Evolutionary conservation across 2,797 vertebrate genomes (phyloP).

Genomic region (Sylvilagus floridanus): DNA sequence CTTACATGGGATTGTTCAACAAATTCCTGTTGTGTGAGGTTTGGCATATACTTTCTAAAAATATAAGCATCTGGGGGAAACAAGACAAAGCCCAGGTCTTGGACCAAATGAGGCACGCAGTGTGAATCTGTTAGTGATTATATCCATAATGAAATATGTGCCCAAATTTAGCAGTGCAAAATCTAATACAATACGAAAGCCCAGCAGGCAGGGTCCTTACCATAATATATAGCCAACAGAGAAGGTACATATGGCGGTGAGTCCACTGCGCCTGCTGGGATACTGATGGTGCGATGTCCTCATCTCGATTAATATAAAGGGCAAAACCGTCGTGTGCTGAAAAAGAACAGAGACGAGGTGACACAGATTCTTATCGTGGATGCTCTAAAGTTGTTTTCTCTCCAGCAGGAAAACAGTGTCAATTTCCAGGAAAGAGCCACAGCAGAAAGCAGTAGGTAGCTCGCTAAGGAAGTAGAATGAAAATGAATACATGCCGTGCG

Average conservation of each 20-base stretch:
- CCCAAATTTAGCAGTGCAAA: constrained; percentile 87
- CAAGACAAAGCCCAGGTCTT: constrained; percentile 90
- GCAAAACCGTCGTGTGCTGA: constrained; percentile 98
- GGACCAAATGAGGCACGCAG: constrained; percentile 86
- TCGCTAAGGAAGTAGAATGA: not conserved
- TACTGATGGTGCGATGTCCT: constrained; percentile 96
- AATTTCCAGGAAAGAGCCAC: not conserved
- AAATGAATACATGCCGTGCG: not conserved
- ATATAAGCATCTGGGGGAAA: constrained; percentile 89
- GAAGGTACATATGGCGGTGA: constrained; percentile 93
- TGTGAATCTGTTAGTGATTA: constrained; percentile 88
- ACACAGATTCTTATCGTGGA: constrained; percentile 72
- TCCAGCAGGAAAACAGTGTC: constrained; percentile 13
- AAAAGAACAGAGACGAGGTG: constrained; percentile 82
- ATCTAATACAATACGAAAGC: constrained; percentile 82
- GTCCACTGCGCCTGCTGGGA: constrained; percentile 94
- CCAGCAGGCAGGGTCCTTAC: constrained; percentile 88
- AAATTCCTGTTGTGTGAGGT: constrained; percentile 90
- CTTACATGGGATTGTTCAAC: constrained; percentile 89
- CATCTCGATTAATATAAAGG: constrained; percentile 99
- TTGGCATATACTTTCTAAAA: constrained; percentile 89
- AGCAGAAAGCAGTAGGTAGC: not conserved
- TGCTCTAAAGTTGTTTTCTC: constrained; percentile 44
- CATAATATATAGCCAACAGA: constrained; percentile 96
- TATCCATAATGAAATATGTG: constrained; percentile 87